Base-by-base conservation (phyloP, 2,888 invertebrate genomes). In the Blastobasis adustella region DNA sequence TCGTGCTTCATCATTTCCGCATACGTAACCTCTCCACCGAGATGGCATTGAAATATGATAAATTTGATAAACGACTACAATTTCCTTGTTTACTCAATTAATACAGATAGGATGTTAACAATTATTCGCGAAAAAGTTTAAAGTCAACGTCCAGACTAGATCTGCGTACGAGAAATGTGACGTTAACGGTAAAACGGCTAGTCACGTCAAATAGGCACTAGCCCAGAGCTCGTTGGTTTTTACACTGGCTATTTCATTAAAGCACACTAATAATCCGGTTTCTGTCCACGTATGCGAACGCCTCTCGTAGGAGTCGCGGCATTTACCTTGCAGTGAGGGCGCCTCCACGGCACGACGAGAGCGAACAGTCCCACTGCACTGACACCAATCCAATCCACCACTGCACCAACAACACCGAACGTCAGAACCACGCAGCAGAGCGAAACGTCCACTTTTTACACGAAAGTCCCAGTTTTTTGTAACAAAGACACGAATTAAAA, bases 251-350 rank as follows among this genome's bases (percentile, higher is more conserved):
- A 23, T 23, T 23, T 23, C 23, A 23, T 23, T 23, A 23, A 23
- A 23, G 23, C 23, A 49, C 46, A n/a, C 23, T 43, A 8, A 43
- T 37, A 71, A 77, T 77, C 78, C 80, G 78, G 80, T 82, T 79
- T 78, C 62, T 70, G 73, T 76, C 79, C 79, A 83, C 82, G 81
- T 83, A 80, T 76, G 75, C 78, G 73, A 75, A 76, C 69, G 73
- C 10, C 67, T 75, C 72, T 73, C 66, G 69, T 72, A 78, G 72
- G 71, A 80, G 79, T 76, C 73, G 76, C 76, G 71, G 72, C 74
- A 79, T 79, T 82, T 84, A 84, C 83, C 83, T 86, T 76, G 76
- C 76, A 80, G 80, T 79, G 73, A 76, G 70, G 76, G 61, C 73
- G 78, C 79, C 66, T 71, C 73, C 76, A 74, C 75, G 77, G 67